Percentiles rank a stretch among this genome's conserved stretches.
phyloP scores from a whole-genome alignment of 2,797 vertebrate species.

The Capromys pilorides region DNA sequence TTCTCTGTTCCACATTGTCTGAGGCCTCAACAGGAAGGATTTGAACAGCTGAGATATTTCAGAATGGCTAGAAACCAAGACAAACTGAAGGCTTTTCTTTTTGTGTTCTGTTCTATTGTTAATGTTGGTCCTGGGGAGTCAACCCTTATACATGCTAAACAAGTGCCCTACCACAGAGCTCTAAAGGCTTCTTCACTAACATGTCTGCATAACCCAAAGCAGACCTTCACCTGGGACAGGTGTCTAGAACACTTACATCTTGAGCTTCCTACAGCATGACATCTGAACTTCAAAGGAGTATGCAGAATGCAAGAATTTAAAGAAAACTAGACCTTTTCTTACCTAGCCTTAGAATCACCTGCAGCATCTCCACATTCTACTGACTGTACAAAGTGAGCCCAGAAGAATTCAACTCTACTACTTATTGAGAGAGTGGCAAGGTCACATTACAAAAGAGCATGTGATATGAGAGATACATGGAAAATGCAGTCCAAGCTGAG shows the following conservation, averaged over 20 bases:
- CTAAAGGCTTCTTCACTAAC: conserved; percentile 18
- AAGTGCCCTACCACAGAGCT: background rate
- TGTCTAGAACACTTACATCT: background rate
- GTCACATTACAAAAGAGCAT: conserved; percentile 9
- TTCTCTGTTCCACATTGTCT: conserved; percentile 22
- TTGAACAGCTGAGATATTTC: background rate
- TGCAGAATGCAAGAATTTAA: conserved; percentile 41
- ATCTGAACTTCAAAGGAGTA: background rate
- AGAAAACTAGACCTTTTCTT: conserved; percentile 15
- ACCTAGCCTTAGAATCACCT: conserved; percentile 24
- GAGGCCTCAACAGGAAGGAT: background rate
- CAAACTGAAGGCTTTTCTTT: conserved; percentile 9
- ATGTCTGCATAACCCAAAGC: conserved; percentile 25
- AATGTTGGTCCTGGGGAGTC: background rate
- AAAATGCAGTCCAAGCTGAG: background rate
- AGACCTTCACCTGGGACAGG: background rate
- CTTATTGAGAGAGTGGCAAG: background rate
- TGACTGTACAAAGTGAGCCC: background rate
- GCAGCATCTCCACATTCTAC: background rate
- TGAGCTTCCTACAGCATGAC: background rate
- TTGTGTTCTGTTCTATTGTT: background rate
- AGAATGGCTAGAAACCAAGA: conserved; percentile 23
- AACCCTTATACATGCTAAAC: background rate
- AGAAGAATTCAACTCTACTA: conserved; percentile 23
- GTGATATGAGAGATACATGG: background rate